A percentile compares a stretch with the other conserved stretches of the same genome.
Evolutionary conservation across 1,140 invertebrate species (phyloP).

Genomic region (Andricus grossulariae): DNA sequence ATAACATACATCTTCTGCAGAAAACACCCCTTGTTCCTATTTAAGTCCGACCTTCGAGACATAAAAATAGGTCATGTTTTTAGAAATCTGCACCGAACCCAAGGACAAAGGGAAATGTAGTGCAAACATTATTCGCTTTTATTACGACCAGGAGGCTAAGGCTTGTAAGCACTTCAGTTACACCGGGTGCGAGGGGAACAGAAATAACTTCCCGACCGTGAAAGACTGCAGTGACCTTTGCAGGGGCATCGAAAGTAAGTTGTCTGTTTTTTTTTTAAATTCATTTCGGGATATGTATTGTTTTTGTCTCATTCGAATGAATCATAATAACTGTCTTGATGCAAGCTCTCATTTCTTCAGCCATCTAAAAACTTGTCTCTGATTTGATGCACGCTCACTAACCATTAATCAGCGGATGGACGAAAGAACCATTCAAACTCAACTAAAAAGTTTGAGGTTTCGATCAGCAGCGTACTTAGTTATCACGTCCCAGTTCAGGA

Average conservation of each 20-base stretch:
- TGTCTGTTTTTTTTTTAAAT: background rate
- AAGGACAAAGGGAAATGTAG: slow-evolving; percentile 80
- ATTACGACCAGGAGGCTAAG: slow-evolving; percentile 81
- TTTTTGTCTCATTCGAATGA: background rate
- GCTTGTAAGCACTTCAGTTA: slow-evolving; percentile 85
- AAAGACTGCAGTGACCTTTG: slow-evolving; percentile 79
- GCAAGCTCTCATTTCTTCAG: background rate
- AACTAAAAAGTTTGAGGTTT: slow-evolving; percentile 74
- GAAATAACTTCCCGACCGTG: slow-evolving; percentile 82
- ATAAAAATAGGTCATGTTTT: slow-evolving; percentile 40
- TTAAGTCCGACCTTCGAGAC: background rate
- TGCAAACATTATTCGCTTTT: slow-evolving; percentile 81
- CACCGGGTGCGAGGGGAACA: slow-evolving; percentile 85
- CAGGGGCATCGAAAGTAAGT: slow-evolving; percentile 69
- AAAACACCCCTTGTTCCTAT: too few species aligned
- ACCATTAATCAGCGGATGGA: slow-evolving; percentile 69
- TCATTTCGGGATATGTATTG: background rate
- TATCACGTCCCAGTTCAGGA: slow-evolving; percentile 70
- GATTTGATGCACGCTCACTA: slow-evolving; percentile 55
- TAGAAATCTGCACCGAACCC: slow-evolving; percentile 79
- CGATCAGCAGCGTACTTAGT: slow-evolving; percentile 70
- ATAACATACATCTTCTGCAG: too few species aligned
- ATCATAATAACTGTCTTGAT: background rate
- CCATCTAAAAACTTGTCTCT: background rate
- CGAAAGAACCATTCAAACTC: slow-evolving; percentile 65